phyloP scores from a whole-genome alignment of 2,797 vertebrate species.

The Lindbergichthys nudifrons region DNA sequence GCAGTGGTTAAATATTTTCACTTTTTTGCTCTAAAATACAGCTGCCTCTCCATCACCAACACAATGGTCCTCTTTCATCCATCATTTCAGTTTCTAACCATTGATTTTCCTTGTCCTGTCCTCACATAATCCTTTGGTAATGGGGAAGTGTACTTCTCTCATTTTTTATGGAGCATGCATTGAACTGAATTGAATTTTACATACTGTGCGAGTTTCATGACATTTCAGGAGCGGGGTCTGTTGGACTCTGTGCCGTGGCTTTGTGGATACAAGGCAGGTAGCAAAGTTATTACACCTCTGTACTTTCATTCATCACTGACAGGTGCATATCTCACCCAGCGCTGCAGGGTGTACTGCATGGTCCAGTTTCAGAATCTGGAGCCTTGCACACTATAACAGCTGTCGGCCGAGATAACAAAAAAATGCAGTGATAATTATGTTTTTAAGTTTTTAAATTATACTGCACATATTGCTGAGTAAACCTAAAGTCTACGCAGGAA shows the following conservation, averaged over 20 bases:
- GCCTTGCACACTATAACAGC: conserved; percentile 13
- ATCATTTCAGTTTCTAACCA: conserved; percentile 7
- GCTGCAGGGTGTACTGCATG: neutral
- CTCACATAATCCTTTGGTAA: conserved; percentile 29
- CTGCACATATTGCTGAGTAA: conserved; percentile 10
- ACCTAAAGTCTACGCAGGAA: neutral
- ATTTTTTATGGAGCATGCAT: conserved; percentile 14
- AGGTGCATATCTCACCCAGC: neutral
- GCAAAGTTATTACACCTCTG: conserved; percentile 15
- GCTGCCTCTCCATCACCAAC: neutral
- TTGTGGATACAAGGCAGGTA: conserved; percentile 1
- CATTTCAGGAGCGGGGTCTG: neutral
- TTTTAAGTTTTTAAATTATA: conserved; percentile 41
- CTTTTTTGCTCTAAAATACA: neutral
- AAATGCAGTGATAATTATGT: conserved; percentile 35
- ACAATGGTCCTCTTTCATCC: neutral
- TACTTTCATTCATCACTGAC: conserved; percentile 21
- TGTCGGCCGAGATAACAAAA: conserved; percentile 23
- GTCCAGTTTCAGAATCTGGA: conserved; percentile 25
- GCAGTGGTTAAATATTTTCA: neutral
- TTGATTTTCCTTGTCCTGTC: neutral
- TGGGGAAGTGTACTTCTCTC: conserved; percentile 8
- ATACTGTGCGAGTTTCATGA: neutral
- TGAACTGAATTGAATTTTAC: conserved; percentile 17
- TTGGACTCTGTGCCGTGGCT: conserved; percentile 6